Evolutionary conservation across 1,140 invertebrate species (phyloP).

Genomic region (Drosophila busckii): DNA sequence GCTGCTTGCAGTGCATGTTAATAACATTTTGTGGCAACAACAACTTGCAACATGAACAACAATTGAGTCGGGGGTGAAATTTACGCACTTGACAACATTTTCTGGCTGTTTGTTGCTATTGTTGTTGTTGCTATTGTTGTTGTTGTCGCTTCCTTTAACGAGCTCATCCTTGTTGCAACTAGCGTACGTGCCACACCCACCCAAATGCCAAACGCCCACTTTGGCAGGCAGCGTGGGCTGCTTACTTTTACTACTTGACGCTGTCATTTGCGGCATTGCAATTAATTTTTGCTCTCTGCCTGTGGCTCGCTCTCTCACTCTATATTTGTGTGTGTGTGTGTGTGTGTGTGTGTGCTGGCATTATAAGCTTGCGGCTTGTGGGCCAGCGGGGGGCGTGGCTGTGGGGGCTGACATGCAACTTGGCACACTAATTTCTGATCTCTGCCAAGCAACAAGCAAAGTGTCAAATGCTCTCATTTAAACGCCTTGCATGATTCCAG

Average conservation of each 20-base stretch:
- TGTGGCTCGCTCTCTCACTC: conserved; percentile 21
- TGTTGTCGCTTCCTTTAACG: conserved; percentile 66
- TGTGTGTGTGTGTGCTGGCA: conserved; percentile 11
- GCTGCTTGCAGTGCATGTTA: conserved; percentile 65
- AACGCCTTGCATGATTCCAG: conserved; percentile 56
- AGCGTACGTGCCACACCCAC: conserved; percentile 45
- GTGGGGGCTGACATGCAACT: conserved; percentile 32
- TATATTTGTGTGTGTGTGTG: background rate
- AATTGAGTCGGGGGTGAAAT: conserved; percentile 30
- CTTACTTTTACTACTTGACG: conserved; percentile 76
- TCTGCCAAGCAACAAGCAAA: conserved; percentile 26
- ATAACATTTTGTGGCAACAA: conserved; percentile 63
- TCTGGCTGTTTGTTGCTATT: conserved; percentile 9
- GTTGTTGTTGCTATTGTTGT: conserved; percentile 33
- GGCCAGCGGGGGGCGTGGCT: background rate
- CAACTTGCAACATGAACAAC: conserved; percentile 27
- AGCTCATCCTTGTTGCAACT: conserved; percentile 70
- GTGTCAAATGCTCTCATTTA: conserved; percentile 70
- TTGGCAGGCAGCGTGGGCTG: conserved; percentile 20
- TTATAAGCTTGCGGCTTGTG: background rate
- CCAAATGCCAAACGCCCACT: conserved; percentile 4
- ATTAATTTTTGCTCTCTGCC: conserved; percentile 76
- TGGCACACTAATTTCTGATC: conserved; percentile 71
- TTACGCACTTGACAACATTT: conserved; percentile 63
- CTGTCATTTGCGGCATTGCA: conserved; percentile 75